Evolutionary conservation across 2,113 vertebrate species (phyloP).

Genomic region (Smithornis capensis): DNA sequence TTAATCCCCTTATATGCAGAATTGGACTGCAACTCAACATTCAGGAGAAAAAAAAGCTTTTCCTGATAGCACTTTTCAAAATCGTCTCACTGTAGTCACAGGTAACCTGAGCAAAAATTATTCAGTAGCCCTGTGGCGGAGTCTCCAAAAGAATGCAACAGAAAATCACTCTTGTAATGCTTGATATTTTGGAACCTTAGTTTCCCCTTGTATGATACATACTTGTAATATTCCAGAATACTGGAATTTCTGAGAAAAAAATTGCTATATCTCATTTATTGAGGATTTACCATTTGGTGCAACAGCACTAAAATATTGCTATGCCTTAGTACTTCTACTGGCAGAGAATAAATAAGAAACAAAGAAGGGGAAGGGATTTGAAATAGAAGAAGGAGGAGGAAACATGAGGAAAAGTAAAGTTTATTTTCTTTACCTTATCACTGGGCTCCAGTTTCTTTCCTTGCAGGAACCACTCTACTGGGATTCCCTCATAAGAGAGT

Average conservation of each 20-base stretch:
- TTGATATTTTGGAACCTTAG: background rate
- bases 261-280: background rate
- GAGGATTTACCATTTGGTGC: background rate
- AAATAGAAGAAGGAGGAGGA: background rate
- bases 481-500: constrained; percentile 92
- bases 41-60: constrained; percentile 21
- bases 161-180: background rate
- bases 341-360: background rate
- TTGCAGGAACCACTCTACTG: constrained; percentile 93
- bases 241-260: background rate
- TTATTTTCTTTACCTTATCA: constrained; percentile 84
- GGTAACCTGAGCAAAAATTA: background rate
- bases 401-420: background rate
- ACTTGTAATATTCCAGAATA: background rate
- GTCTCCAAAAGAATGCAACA: background rate
- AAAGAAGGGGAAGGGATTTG: background rate
- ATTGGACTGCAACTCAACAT: constrained; percentile 36
- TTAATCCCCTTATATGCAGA: constrained; percentile 75
- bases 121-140: background rate
- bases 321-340: background rate
- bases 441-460: constrained; percentile 90
- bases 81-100: background rate
- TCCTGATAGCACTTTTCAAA: background rate
- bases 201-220: background rate
- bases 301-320: background rate